Percentiles rank a stretch among this genome's conserved stretches.
These are phyloP conservation scores for Brachionus rubens DNA, from an alignment of 1,140 invertebrate genomes.

Conservation along the genomic window DNA sequence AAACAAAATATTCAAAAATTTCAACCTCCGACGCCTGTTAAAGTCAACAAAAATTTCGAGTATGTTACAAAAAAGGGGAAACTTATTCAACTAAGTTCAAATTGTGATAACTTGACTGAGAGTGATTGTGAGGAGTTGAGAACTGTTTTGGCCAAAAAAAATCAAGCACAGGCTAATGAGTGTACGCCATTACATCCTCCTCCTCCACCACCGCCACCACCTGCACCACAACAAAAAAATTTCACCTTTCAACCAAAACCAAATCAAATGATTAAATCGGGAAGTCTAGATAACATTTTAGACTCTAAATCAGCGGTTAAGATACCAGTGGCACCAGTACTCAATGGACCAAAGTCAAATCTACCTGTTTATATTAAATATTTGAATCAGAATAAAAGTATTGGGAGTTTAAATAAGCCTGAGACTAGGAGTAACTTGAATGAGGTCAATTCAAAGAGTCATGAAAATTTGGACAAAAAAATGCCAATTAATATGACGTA, in stretches of 20 bases:
- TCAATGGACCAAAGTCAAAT: neutral
- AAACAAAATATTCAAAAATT: slow-evolving; percentile 34
- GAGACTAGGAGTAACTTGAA: neutral
- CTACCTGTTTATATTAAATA: slow-evolving; percentile 23
- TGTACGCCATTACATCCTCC: no score
- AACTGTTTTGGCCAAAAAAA: neutral
- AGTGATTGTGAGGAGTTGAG: slow-evolving; percentile 21
- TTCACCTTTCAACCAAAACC: neutral
- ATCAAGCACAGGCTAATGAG: neutral
- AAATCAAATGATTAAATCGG: slow-evolving; percentile 23
- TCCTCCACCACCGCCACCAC: no score
- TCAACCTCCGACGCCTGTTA: neutral
- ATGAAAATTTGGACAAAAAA: slow-evolving; percentile 29
- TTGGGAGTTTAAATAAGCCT: neutral
- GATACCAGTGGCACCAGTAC: neutral
- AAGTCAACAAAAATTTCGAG: neutral
- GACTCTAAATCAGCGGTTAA: neutral
- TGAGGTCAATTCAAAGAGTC: neutral
- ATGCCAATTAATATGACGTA: neutral
- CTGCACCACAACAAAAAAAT: no score
- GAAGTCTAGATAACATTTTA: slow-evolving; percentile 3
- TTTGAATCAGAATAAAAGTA: slow-evolving; percentile 18
- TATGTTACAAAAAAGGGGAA: slow-evolving; percentile 17
- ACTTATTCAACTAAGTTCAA: neutral
- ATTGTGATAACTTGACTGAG: neutral